phyloP scores from a whole-genome alignment of 2,888 invertebrate genomes.

The Cerastis rubricosa region DNA sequence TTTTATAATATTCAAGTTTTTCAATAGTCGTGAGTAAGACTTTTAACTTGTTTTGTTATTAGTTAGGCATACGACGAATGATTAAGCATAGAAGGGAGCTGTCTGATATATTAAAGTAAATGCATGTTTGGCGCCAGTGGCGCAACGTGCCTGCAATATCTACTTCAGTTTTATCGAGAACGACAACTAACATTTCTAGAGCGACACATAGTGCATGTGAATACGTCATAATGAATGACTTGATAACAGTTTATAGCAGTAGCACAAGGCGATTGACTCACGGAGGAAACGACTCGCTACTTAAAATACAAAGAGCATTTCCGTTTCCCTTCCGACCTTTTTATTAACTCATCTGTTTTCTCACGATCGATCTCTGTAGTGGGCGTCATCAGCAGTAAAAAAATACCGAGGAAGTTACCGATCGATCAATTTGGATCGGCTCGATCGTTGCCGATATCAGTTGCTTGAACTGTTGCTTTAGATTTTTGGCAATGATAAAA shows the following conservation, averaged over 20 bases:
- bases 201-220: slow-evolving; percentile 75
- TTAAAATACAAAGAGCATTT: slow-evolving; percentile 84
- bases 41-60: slow-evolving; percentile 47
- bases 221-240: slow-evolving; percentile 82
- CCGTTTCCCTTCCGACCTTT: slow-evolving; percentile 85
- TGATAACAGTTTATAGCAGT: slow-evolving; percentile 82
- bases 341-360: slow-evolving; percentile 78
- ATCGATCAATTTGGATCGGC: slow-evolving; percentile 73
- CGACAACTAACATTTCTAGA: slow-evolving; percentile 70
- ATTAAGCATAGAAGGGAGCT: slow-evolving; percentile 48
- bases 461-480: slow-evolving; percentile 79
- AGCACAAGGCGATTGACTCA: slow-evolving; percentile 79
- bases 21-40: slow-evolving; percentile 46
- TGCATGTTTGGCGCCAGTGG: slow-evolving; percentile 63
- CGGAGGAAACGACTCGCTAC: slow-evolving; percentile 86
- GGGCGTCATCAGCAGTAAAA: slow-evolving; percentile 75
- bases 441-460: slow-evolving; percentile 78
- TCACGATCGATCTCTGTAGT: slow-evolving; percentile 80
- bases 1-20: slow-evolving; percentile 64
- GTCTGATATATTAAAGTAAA: slow-evolving; percentile 48
- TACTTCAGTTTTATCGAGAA: slow-evolving; percentile 69
- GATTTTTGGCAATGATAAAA: slow-evolving; percentile 79
- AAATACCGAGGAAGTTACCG: slow-evolving; percentile 78
- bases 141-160: slow-evolving; percentile 66
- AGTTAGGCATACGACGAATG: slow-evolving; percentile 48